A percentile compares a stretch with the other conserved stretches of the same genome.
Conservation (phyloP, 1,140 invertebrate genomes). For the Drosophila kepulauana region DNA sequence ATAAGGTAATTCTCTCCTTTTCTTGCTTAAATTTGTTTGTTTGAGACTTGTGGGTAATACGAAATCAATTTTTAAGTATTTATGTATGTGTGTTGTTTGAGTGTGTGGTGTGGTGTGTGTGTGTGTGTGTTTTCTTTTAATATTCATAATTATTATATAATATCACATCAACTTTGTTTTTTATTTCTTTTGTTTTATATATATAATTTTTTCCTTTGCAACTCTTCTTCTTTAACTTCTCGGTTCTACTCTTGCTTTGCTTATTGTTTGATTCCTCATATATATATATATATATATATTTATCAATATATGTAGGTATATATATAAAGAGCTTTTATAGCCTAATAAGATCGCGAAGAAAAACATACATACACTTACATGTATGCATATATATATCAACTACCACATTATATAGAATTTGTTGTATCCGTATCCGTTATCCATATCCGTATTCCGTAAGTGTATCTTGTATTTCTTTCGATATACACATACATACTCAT, state of each 20-base stretch:
- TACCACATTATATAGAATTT: conserved; percentile 33
- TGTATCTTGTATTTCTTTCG: conserved; percentile 13
- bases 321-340: conserved; percentile 56
- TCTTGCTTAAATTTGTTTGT: conserved; percentile 25
- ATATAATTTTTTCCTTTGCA: conserved; percentile 53
- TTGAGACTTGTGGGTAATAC: conserved; percentile 26
- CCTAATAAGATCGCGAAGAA: conserved; percentile 67
- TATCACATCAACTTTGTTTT: conserved; percentile 85
- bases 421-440: conserved; percentile 20
- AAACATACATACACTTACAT: conserved; percentile 39
- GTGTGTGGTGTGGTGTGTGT: conserved; percentile 22
- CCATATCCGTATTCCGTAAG: conserved; percentile 15
- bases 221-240: conserved; percentile 21
- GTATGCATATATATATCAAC: conserved; percentile 18
- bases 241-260: conserved; percentile 34
- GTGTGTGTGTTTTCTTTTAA: conserved; percentile 62
- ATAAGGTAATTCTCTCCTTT: conserved; percentile 5
- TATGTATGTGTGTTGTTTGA: conserved; percentile 16
- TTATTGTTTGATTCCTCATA: conserved; percentile 67
- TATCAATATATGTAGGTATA: conserved; percentile 52
- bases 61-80: conserved; percentile 34
- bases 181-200: conserved; percentile 54
- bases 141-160: conserved; percentile 83
- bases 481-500: conserved; percentile 46
- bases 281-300: conserved; percentile 40